phyloP scores from a whole-genome alignment of 1,140 invertebrate genomes.

The Polyergus mexicanus region DNA sequence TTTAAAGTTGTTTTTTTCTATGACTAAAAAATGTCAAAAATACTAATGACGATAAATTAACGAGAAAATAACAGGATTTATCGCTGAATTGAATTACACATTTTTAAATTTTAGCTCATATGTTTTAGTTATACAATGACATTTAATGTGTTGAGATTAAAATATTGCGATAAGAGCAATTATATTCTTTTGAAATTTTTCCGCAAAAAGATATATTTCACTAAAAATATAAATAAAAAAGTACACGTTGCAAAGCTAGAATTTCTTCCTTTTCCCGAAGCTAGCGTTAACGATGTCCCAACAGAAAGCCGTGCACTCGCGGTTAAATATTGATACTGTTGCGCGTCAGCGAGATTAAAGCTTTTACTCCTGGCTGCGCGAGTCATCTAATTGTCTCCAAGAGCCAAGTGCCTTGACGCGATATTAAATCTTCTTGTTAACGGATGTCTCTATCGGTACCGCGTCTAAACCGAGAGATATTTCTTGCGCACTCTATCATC shows the following conservation, averaged over 20 bases:
- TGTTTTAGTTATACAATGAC: not conserved
- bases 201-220: not conserved
- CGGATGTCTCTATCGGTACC: conserved; percentile 41
- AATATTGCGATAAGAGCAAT: not conserved
- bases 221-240: conserved; percentile 14
- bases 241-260: not conserved
- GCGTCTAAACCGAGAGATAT: conserved; percentile 18
- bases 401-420: conserved; percentile 30
- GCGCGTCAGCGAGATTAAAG: conserved; percentile 50
- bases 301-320: conserved; percentile 46
- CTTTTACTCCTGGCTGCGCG: conserved; percentile 35
- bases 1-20: not conserved
- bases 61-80: not conserved
- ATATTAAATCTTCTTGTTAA: conserved; percentile 64
- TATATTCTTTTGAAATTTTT: not conserved
- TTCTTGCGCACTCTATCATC: conserved; percentile 23
- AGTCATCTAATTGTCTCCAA: conserved; percentile 62
- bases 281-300: conserved; percentile 46
- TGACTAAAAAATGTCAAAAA: not conserved
- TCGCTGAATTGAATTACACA: not conserved
- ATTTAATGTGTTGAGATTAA: not conserved
- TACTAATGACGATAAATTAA: not conserved
- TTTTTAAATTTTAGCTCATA: not conserved
- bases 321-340: conserved; percentile 59
- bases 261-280: conserved; percentile 9